Evolutionary conservation across 1,140 invertebrate genomes (phyloP).

Genomic region (Diprion similis): DNA sequence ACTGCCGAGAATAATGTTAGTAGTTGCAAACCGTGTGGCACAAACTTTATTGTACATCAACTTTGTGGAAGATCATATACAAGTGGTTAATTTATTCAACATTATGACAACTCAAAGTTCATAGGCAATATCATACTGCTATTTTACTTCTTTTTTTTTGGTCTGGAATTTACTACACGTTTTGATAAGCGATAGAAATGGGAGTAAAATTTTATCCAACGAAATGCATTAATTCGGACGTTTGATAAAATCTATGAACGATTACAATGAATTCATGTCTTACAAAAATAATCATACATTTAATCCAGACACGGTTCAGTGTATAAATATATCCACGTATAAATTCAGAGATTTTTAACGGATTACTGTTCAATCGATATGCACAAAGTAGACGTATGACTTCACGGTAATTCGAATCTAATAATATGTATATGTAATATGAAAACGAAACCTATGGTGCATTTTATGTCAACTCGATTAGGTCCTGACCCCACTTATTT

Average conservation of each 20-base stretch:
- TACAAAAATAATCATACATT: neutral
- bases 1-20: no score
- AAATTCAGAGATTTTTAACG: neutral
- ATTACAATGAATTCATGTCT: neutral
- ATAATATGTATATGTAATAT: no score
- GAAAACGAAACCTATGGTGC: no score
- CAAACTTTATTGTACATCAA: conserved; percentile 1
- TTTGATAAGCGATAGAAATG: no score
- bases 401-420: no score
- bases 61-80: neutral
- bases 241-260: neutral
- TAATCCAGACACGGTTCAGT: neutral
- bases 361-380: neutral
- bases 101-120: neutral
- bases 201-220: no score
- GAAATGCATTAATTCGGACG: no score
- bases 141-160: no score
- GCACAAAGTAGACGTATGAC: neutral
- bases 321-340: neutral
- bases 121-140: no score
- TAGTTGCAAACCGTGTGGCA: neutral
- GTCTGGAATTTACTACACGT: no score
- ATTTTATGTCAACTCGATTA: no score
- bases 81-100: neutral
- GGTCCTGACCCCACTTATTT: no score